Percentiles rank a stretch among this genome's conserved stretches.
Evolutionary conservation across 2,888 invertebrate genomes (phyloP).

Genomic region (Acrobasis suavella): DNA sequence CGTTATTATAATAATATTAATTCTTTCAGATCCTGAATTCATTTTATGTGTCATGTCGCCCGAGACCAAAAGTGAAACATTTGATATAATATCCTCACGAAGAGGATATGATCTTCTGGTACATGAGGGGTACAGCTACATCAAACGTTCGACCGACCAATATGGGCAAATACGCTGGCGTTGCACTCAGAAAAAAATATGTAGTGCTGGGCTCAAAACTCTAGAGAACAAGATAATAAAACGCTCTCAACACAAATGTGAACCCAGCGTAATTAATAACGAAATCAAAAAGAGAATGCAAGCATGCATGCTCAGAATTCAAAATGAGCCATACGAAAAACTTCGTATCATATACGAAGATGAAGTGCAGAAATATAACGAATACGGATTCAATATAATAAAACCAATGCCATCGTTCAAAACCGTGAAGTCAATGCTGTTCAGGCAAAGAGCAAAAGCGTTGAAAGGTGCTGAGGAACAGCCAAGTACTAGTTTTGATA

Average conservation of each 20-base stretch:
- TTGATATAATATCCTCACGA: slow-evolving; percentile 7
- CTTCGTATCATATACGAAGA: background rate
- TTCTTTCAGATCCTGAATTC: background rate
- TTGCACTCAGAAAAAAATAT: slow-evolving; percentile 13
- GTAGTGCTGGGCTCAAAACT: background rate
- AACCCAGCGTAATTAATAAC: background rate
- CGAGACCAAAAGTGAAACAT: background rate
- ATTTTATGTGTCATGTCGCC: background rate
- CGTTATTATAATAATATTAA: background rate
- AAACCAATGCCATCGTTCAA: slow-evolving; percentile 4
- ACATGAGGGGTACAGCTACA: slow-evolving; percentile 9
- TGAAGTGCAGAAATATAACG: slow-evolving; percentile 5
- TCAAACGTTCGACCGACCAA: background rate
- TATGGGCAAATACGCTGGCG: slow-evolving; percentile 8
- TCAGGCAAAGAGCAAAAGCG: background rate
- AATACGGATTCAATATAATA: slow-evolving; percentile 6
- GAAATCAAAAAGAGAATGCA: slow-evolving; percentile 9
- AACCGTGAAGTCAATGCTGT: background rate
- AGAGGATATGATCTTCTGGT: slow-evolving; percentile 7
- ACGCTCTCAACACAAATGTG: slow-evolving; percentile 8
- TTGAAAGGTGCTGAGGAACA: background rate
- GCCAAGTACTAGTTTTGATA: background rate
- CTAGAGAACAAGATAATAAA: slow-evolving; percentile 5
- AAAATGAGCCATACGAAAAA: background rate
- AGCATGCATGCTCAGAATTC: background rate